These are phyloP conservation scores for Aphyosemion australe DNA, from an alignment of 2,113 vertebrate species.

Conservation along the genomic window DNA sequence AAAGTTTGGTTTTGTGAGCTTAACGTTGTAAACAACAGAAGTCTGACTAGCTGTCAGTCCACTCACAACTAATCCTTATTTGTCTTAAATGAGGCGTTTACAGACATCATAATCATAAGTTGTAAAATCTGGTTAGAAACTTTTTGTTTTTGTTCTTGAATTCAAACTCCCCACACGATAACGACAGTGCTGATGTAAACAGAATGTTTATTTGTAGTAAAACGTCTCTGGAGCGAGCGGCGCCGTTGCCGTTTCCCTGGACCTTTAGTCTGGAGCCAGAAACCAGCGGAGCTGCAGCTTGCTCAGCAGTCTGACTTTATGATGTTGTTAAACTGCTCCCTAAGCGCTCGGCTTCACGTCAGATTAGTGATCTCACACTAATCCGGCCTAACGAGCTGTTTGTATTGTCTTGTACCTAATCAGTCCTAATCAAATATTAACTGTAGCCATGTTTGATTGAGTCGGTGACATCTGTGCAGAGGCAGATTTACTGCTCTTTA, in stretches of 20 bases:
- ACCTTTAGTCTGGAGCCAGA: constrained; percentile 57
- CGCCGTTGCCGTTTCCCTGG: constrained; percentile 14
- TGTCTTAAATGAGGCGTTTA: too few species aligned
- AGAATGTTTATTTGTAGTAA: background rate
- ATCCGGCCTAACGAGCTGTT: constrained; percentile 9
- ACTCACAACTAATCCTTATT: too few species aligned
- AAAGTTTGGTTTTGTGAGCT: too few species aligned
- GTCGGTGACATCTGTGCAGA: background rate
- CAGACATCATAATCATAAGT: too few species aligned
- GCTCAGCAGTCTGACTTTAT: constrained; percentile 58
- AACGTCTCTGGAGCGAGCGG: background rate
- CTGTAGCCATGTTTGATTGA: constrained; percentile 2
- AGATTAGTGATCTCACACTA: constrained; percentile 13
- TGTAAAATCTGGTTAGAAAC: too few species aligned
- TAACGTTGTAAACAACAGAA: too few species aligned
- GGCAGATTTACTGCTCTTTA: constrained; percentile 10
- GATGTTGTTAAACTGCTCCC: constrained; percentile 34
- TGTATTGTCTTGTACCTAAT: background rate
- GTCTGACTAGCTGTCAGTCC: too few species aligned
- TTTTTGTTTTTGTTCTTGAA: too few species aligned
- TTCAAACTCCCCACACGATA: too few species aligned
- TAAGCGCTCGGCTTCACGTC: constrained; percentile 27
- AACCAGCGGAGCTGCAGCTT: constrained; percentile 43
- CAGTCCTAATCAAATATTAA: constrained; percentile 2
- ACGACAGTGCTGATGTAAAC: background rate